Evolutionary conservation across 1,140 invertebrate species (phyloP), one percentile per base, ranked within the genome.

Genomic region (Paramacrobiotus metropolitanus): DNA sequence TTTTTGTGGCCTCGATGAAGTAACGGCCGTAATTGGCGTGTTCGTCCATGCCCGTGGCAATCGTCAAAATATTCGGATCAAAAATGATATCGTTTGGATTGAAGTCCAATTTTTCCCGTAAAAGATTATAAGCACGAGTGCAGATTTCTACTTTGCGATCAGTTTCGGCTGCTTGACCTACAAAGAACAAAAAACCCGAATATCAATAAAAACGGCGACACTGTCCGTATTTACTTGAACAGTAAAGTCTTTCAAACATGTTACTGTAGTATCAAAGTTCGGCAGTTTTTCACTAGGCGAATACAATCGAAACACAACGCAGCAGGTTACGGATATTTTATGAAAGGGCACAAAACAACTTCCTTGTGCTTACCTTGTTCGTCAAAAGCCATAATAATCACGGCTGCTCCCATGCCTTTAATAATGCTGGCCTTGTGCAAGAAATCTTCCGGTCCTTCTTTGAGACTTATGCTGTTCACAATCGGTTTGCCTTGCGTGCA

Each of bases 31-130:
- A 81, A 2, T 66, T 67, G 61, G 78, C 76, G 66, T 81, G 80
- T 66, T 82, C 80, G 64, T 80, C 77, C 67, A 81, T 80, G 24
- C 80, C 80, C 30, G 80, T 81, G 3, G 78, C 80, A 64, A 81
- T 77, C 2, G 80, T 80, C 2, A 81, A 68, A 66, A 81, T 81
- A 65, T 81, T 81, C 1, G 80, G 79, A 68, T 81, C 80, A 72
- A 81, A 81, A 61, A 81, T 81, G 60, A 81, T 78, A 64, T 81
- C 79, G 67, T 75, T 74, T 1, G 77, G 75, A 66, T 79, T 74
- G 66, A 81, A 80, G 4, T 77, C 74, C 2, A 79, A 72, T 65
- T 73, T 70, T 44, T 79, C 68, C 1, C 75, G 73, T n/a, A 80
- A 68, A 29, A 80, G 67, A 21, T 73, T 68, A 64, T 78, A 80